Evolutionary conservation across 2,888 invertebrate species (phyloP).

Genomic region (Brachyptera risi): DNA sequence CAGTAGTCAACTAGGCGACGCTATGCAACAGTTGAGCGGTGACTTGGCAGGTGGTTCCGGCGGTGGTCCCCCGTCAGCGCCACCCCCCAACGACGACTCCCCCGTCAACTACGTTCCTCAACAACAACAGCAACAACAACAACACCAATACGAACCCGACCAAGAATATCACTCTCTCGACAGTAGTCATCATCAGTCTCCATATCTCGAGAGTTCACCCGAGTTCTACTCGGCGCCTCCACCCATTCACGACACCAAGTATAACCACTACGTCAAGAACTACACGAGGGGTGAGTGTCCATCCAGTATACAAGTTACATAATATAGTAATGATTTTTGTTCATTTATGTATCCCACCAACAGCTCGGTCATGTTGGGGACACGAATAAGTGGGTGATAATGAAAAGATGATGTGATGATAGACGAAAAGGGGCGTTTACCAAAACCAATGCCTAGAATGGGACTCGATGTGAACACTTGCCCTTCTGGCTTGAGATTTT

Average conservation of each 20-base stretch:
- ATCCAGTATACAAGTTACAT: no score
- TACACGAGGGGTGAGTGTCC: constrained; percentile 47
- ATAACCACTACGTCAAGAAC: constrained; percentile 66
- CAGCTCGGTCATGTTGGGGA: no score
- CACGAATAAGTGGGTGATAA: no score
- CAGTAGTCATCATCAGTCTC: constrained; percentile 50
- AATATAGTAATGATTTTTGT: no score
- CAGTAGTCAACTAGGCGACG: constrained; percentile 42
- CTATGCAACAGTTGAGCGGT: constrained; percentile 25
- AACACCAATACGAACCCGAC: constrained; percentile 51
- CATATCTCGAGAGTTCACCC: constrained; percentile 62
- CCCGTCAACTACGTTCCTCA: constrained; percentile 40
- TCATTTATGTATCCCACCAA: no score
- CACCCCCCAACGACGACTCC: constrained; percentile 23
- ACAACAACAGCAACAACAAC: constrained; percentile 39
- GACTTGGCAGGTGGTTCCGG: constrained; percentile 33
- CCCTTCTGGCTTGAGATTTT: no score
- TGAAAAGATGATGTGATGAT: no score
- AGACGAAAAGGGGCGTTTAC: no score
- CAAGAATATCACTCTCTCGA: constrained; percentile 54
- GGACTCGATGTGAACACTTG: no score
- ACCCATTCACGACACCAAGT: constrained; percentile 60
- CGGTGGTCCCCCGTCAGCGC: constrained; percentile 37
- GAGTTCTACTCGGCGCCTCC: constrained; percentile 69
- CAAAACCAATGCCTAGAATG: no score